phyloP scores from a whole-genome alignment of 1,140 invertebrate species.

The Alviniconcha marisindica region DNA sequence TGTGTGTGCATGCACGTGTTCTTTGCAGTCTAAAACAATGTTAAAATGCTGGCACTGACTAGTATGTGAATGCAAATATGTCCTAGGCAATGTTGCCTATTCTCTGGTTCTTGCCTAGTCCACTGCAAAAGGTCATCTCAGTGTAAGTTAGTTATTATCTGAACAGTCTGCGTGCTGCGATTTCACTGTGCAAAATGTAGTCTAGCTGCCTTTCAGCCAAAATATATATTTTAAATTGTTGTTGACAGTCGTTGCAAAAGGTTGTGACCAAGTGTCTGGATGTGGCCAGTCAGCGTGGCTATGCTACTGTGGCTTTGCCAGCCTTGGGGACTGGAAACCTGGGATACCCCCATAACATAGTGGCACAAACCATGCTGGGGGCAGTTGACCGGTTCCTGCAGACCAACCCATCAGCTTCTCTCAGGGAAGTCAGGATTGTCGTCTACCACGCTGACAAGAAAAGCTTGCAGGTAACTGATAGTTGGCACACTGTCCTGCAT shows the following conservation, averaged over 20 bases:
- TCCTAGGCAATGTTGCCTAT: no score
- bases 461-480: neutral
- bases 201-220: no score
- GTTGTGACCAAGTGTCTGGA: neutral
- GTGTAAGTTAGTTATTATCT: no score
- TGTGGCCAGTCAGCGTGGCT: neutral
- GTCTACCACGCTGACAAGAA: slow-evolving; percentile 26
- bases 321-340: slow-evolving; percentile 60
- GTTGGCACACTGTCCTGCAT: no score
- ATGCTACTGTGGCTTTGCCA: slow-evolving; percentile 51
- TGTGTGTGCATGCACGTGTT: no score
- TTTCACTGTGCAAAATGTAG: no score
- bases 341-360: slow-evolving; percentile 49
- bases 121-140: no score
- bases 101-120: no score
- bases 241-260: neutral
- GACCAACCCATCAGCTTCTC: neutral
- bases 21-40: no score
- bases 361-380: slow-evolving; percentile 46
- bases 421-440: slow-evolving; percentile 26
- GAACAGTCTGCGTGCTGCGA: no score
- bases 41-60: no score
- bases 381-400: slow-evolving; percentile 36
- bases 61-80: no score
- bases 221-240: neutral